A percentile compares a stretch with the other conserved stretches of the same genome.
Evolutionary conservation across 2,797 vertebrate genomes (phyloP).

Genomic region (Pelobates cultripes): DNA sequence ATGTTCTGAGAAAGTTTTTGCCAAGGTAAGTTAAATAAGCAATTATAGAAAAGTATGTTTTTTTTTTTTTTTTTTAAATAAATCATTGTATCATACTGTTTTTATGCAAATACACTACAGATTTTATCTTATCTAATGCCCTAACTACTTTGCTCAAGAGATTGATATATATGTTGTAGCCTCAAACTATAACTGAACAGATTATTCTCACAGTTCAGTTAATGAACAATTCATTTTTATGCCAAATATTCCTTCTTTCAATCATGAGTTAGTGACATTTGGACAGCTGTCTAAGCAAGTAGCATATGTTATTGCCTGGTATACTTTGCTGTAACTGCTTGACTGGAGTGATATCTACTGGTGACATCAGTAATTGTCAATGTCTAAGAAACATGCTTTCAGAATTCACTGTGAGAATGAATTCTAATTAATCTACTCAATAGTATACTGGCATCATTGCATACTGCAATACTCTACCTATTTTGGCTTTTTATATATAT

Average conservation of each 20-base stretch:
- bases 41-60: too few relatives aligned
- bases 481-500: too few relatives aligned
- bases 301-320: constrained; percentile 56
- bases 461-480: too few relatives aligned
- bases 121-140: neutral
- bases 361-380: constrained; percentile 55
- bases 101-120: too few relatives aligned
- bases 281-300: constrained; percentile 62
- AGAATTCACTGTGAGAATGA: too few relatives aligned
- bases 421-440: too few relatives aligned
- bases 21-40: too few relatives aligned
- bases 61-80: too few relatives aligned
- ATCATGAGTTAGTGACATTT: constrained; percentile 58
- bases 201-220: constrained; percentile 60
- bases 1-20: too few relatives aligned
- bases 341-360: constrained; percentile 56
- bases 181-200: constrained; percentile 58
- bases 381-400: constrained; percentile 38
- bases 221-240: constrained; percentile 51
- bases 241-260: constrained; percentile 59
- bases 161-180: constrained; percentile 49
- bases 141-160: constrained; percentile 31
- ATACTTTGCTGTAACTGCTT: constrained; percentile 53
- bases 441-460: too few relatives aligned
- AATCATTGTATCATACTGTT: too few relatives aligned